A percentile compares a stretch with the other conserved stretches of the same genome.
phyloP scores from a whole-genome alignment of 35 echinoderm and acorn worm genomes.

The Lytechinus variegatus region DNA sequence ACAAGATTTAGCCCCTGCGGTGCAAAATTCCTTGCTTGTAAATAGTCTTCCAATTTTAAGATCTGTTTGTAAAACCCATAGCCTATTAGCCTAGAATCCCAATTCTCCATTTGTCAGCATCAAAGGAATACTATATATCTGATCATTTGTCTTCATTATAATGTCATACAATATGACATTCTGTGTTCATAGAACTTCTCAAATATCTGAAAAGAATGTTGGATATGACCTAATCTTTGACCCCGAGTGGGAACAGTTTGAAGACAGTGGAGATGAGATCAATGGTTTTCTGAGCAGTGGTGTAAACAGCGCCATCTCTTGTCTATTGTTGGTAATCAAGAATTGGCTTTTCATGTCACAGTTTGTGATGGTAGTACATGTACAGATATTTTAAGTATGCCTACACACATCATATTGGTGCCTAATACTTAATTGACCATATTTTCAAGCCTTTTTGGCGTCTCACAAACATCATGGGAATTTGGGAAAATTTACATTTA shows the following conservation, averaged over 20 bases:
- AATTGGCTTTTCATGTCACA: background rate
- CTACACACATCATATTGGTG: too few species aligned
- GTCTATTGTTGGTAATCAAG: background rate
- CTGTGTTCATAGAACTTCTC: background rate
- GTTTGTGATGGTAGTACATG: too few species aligned
- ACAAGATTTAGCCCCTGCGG: background rate
- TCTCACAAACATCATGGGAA: too few species aligned
- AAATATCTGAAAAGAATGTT: constrained; percentile 4
- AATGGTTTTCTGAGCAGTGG: background rate
- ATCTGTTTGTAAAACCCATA: too few species aligned
- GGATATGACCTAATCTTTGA: background rate
- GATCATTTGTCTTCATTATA: constrained; percentile 13
- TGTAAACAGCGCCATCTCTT: background rate
- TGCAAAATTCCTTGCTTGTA: too few species aligned
- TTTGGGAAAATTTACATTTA: too few species aligned
- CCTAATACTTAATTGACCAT: too few species aligned
- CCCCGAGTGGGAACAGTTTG: background rate
- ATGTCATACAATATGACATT: background rate
- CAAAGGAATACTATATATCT: background rate
- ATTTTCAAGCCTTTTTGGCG: too few species aligned
- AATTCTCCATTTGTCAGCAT: background rate
- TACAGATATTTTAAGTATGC: too few species aligned
- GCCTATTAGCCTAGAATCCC: background rate
- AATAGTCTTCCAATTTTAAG: too few species aligned
- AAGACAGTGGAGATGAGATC: background rate